These are phyloP conservation scores for Pogonomyrmex barbatus DNA, from an alignment of 1,140 invertebrate genomes.

Conservation along the genomic window DNA sequence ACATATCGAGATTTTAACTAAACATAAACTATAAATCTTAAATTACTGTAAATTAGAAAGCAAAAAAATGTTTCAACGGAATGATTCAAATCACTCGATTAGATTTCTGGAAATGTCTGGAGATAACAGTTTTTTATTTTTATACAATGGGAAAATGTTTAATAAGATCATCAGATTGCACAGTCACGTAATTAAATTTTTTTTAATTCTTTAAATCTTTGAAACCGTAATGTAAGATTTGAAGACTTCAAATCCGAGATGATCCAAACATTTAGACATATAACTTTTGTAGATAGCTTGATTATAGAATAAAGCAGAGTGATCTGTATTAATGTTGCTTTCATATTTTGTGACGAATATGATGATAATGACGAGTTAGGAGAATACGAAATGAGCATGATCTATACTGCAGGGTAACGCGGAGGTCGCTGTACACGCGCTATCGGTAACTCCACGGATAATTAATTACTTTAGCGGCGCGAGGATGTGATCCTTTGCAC, in stretches of 20 bases:
- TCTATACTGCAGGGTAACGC: background rate
- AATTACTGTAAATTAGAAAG: background rate
- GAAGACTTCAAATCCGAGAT: background rate
- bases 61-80: background rate
- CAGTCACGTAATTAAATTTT: background rate
- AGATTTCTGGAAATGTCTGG: background rate
- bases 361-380: slow-evolving; percentile 27
- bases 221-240: background rate
- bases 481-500: slow-evolving; percentile 54
- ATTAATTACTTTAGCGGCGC: slow-evolving; percentile 58
- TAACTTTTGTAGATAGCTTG: background rate
- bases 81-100: background rate
- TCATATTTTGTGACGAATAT: slow-evolving; percentile 18
- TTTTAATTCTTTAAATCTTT: background rate
- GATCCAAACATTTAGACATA: background rate
- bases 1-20: background rate
- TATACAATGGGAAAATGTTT: background rate
- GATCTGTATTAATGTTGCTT: background rate
- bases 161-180: background rate
- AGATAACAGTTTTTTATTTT: background rate
- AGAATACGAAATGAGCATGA: slow-evolving; percentile 44
- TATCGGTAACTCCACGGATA: slow-evolving; percentile 44
- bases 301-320: background rate
- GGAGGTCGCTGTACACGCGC: background rate
- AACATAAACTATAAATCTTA: background rate